Percentiles rank a stretch among this genome's conserved stretches.
These are phyloP conservation scores for Eucidaris tribuloides DNA, from an alignment of 35 echinoderm and acorn worm species.

Conservation along the genomic window DNA sequence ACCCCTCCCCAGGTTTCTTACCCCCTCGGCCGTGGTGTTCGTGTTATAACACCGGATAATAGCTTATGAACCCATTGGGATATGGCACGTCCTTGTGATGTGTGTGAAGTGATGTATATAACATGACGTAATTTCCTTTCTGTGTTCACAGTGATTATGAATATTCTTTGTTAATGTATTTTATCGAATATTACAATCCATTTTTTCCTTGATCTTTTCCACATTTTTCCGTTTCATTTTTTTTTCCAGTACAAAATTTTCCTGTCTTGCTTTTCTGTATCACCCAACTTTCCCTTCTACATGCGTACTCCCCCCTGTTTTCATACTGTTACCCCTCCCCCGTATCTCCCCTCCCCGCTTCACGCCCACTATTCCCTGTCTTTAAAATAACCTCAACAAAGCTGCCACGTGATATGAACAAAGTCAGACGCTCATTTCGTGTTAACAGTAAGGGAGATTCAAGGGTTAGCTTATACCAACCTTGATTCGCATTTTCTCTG, in stretches of 20 bases:
- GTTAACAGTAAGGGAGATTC: constrained; percentile 70
- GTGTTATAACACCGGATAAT: neutral
- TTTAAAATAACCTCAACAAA: neutral
- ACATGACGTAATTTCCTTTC: neutral
- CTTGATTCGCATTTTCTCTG: too few species aligned
- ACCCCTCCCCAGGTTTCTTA: neutral
- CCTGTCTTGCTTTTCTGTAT: neutral
- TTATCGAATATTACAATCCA: too few species aligned
- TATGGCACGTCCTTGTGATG: too few species aligned
- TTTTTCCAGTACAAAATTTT: neutral
- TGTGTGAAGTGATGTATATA: neutral
- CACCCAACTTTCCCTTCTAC: neutral
- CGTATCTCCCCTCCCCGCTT: constrained; percentile 8
- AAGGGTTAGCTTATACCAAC: constrained; percentile 60
- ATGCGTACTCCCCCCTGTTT: neutral
- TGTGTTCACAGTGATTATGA: neutral
- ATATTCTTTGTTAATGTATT: too few species aligned
- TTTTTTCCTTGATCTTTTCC: neutral
- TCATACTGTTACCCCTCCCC: neutral
- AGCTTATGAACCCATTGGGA: neutral
- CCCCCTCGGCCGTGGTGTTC: neutral
- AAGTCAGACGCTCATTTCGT: constrained; percentile 53
- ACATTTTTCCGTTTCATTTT: neutral
- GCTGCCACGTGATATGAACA: constrained; percentile 61
- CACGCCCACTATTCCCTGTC: neutral